Base-by-base conservation (phyloP, 2,888 invertebrate species). In the Urechis unicinctus region DNA sequence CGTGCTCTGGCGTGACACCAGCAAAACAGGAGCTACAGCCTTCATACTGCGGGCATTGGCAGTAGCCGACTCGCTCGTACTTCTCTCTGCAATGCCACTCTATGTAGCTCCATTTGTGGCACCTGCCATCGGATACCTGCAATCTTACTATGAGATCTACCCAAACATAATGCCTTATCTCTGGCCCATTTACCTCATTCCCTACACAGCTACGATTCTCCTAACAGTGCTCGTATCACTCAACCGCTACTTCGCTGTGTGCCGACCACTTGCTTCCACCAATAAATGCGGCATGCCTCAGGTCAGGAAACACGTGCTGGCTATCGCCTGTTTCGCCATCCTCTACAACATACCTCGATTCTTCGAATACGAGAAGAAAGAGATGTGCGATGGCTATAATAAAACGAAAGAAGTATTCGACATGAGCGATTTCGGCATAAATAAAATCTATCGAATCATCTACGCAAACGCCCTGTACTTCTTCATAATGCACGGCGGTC, bases 281-380 rank as follows among this genome's bases (percentile, higher is more conserved):
- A 49, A 22, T 26, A 54, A 5, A 49, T 54, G 17, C 17, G 50
- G 25, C 13, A 22, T 48, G 52, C 3, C 52, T 28, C 44, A 52
- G 29, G 52, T 52, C 28, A 36, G 42, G 51, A 53, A 21, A n/a
- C 59, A 61, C 24, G 62, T 66, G 29, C n/a, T 56, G 21, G 55
- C 41, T 45, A 51, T 66, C 2, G 56, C 55, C 24, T n/a, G 61
- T 17, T 63, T 66, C 50, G 43, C 66, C 28, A 51, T 66, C 3
- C 30, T 63, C 45, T 66, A 66, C 57, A 66, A 66, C 60, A 66
- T 66, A 6, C 66, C 66, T 13, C 54, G 65, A 9, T 66, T 66
- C 55, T 64, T 66, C 45, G 66, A 66, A 48, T 66, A 61, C 50
- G 52, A 60, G 26, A 55, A 54, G 42, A 56, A 61, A 25, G 52